phyloP scores from a whole-genome alignment of 1,140 invertebrate genomes.

The Nasonia giraulti region DNA sequence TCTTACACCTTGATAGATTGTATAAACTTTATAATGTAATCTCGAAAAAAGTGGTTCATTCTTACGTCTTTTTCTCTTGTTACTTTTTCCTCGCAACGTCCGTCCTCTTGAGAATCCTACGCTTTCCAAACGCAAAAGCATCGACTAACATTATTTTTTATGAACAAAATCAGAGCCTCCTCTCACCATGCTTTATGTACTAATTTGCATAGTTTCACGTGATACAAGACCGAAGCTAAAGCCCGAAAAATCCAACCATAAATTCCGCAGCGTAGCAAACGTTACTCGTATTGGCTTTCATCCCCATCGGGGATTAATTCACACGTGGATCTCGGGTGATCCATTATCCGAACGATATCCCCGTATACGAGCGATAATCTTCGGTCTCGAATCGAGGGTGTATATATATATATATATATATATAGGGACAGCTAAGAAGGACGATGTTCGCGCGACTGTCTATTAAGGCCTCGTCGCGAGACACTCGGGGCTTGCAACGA shows the following conservation, averaged over 20 bases:
- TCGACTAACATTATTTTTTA: too few species aligned
- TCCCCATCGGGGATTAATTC: neutral
- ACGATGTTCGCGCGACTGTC: neutral
- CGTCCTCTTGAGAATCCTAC: too few species aligned
- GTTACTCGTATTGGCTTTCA: neutral
- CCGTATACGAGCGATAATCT: neutral
- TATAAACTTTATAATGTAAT: slow-evolving; percentile 66
- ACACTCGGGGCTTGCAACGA: neutral
- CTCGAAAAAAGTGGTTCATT: slow-evolving; percentile 29
- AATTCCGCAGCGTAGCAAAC: neutral
- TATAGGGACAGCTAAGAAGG: neutral
- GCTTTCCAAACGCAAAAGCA: too few species aligned
- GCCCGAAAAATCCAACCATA: neutral
- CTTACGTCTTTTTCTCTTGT: neutral
- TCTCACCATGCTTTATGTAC: neutral
- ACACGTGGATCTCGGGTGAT: neutral
- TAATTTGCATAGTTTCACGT: neutral
- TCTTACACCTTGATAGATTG: slow-evolving; percentile 60
- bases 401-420: neutral
- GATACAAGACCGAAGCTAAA: neutral
- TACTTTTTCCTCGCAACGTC: neutral
- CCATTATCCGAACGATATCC: neutral
- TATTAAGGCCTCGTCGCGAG: neutral
- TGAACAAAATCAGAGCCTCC: too few species aligned
- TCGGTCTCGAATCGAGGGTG: neutral